Conservation (phyloP, 2,113 vertebrate species). For the Otolemur garnettii region DNA sequence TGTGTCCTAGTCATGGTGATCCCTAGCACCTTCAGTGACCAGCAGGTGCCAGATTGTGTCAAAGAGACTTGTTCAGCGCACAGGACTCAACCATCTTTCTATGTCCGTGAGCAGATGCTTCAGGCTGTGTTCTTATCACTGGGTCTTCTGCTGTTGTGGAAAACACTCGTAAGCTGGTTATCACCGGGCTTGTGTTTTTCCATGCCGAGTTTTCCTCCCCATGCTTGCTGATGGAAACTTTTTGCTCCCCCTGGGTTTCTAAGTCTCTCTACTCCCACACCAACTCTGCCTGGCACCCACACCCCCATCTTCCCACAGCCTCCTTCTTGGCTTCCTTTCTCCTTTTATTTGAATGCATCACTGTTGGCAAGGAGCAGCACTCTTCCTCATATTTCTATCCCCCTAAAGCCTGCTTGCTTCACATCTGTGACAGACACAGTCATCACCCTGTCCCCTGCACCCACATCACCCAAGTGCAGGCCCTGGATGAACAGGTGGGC, state of each 20-base stretch:
- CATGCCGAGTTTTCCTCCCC: not conserved
- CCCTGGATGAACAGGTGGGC: not conserved
- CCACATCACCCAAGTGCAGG: not conserved
- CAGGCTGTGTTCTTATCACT: not conserved
- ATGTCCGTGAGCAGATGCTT: not conserved
- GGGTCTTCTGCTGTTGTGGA: not conserved
- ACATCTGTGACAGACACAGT: no score
- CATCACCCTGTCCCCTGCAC: not conserved
- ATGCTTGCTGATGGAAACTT: constrained; percentile 26
- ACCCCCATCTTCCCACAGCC: rapidly evolving
- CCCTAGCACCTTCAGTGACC: not conserved
- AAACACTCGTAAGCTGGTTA: not conserved
- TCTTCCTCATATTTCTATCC: not conserved
- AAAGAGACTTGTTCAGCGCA: not conserved
- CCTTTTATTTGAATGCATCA: not conserved
- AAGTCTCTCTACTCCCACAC: not conserved
- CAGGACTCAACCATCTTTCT: not conserved
- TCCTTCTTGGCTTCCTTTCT: not conserved
- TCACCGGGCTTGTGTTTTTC: constrained; percentile 19
- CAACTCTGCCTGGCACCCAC: not conserved
- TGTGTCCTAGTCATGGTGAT: not conserved
- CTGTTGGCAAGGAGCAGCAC: not conserved
- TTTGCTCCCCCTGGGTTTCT: constrained; percentile 5
- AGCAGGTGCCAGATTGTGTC: not conserved
- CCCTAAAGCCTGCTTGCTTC: not conserved